Conservation (phyloP, 2,888 invertebrate species). For the Polymixis flavicincta region DNA sequence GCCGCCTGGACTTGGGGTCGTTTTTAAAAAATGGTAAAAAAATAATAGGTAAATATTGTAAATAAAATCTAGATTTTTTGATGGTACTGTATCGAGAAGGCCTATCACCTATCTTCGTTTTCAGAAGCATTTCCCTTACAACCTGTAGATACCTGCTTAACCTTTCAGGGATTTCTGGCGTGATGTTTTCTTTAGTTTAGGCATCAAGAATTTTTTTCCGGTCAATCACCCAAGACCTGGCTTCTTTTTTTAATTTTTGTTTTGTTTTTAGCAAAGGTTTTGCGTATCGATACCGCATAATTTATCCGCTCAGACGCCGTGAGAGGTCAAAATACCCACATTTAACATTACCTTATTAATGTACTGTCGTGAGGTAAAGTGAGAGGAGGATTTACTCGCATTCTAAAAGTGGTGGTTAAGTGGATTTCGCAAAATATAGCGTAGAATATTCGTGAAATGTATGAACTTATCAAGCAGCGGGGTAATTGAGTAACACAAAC, state of each 20-base stretch:
- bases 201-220: constrained; percentile 65
- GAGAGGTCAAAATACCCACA: constrained; percentile 77
- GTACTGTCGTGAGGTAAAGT: constrained; percentile 67
- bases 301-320: constrained; percentile 73
- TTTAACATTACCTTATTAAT: constrained; percentile 71
- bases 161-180: neutral
- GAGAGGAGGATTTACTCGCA: constrained; percentile 31
- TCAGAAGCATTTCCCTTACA: too few species aligned
- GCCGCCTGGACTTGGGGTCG: too few species aligned
- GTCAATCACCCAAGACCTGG: constrained; percentile 71
- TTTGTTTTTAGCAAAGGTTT: constrained; percentile 70
- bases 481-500: too few species aligned
- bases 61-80: too few species aligned
- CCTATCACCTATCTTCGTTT: too few species aligned
- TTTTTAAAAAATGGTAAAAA: too few species aligned
- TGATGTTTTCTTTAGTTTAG: constrained; percentile 11
- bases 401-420: constrained; percentile 26
- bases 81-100: too few species aligned
- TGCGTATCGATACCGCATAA: constrained; percentile 73
- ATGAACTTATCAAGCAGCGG: neutral
- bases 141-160: neutral
- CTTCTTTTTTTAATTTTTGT: constrained; percentile 58
- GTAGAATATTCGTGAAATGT: constrained; percentile 11
- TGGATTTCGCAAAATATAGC: constrained; percentile 22
- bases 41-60: too few species aligned